Conservation (phyloP, 2,113 vertebrate genomes). For the Glareola pratincola region DNA sequence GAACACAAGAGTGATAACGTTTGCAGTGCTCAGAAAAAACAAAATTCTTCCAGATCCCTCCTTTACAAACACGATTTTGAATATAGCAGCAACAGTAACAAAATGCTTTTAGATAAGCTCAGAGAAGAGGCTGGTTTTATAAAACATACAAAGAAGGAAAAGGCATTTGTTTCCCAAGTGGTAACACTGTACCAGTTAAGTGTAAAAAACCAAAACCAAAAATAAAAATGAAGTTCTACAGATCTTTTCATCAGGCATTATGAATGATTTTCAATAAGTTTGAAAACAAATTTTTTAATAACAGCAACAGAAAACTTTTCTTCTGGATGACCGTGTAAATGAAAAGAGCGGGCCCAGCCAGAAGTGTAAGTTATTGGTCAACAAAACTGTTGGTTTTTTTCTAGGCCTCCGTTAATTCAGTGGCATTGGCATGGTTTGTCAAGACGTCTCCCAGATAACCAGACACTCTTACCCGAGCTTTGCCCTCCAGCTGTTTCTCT, state of each 20-base stretch:
- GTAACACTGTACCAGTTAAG: neutral
- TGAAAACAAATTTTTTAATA: neutral
- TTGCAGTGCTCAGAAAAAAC: slow-evolving; percentile 11
- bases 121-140: neutral
- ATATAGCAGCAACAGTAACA: neutral
- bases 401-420: slow-evolving; percentile 9
- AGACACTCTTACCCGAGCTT: slow-evolving; percentile 42
- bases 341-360: neutral
- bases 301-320: neutral
- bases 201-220: neutral
- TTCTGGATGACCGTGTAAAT: neutral
- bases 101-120: neutral
- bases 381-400: fast-evolving
- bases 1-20: slow-evolving; percentile 7
- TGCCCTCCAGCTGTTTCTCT: slow-evolving; percentile 40
- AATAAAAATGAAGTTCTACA: neutral
- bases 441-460: slow-evolving; percentile 79
- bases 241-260: neutral
- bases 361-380: neutral
- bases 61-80: neutral
- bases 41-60: slow-evolving; percentile 7
- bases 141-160: neutral
- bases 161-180: neutral
- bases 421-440: slow-evolving; percentile 48
- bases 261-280: neutral